Conservation (phyloP, 2,113 vertebrate species). For the Nannobrachium achirus region DNA sequence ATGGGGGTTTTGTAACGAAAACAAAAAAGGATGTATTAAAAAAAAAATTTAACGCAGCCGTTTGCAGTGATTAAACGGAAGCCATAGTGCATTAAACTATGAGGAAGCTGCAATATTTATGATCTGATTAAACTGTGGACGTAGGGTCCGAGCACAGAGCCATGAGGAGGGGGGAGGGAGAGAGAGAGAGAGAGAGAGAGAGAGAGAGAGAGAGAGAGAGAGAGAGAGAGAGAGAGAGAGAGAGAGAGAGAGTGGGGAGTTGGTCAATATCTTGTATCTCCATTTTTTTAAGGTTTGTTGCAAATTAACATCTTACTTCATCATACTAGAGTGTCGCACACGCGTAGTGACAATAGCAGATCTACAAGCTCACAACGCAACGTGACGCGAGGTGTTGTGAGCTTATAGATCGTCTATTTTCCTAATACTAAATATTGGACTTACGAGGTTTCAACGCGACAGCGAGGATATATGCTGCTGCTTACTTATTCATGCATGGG, state of each 20-base stretch:
- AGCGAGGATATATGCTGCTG: slow-evolving; percentile 6
- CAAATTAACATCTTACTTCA: no score
- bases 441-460: no score
- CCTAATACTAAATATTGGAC: no score
- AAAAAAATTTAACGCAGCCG: slow-evolving; percentile 11
- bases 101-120: slow-evolving; percentile 69
- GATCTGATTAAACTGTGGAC: slow-evolving; percentile 67
- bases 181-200: not conserved
- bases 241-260: no score
- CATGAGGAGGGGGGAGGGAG: slow-evolving; percentile 10
- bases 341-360: no score
- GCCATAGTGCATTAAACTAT: slow-evolving; percentile 64
- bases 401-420: no score
- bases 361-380: no score
- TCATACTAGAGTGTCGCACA: no score
- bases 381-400: no score
- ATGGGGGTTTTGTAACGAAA: slow-evolving; percentile 11
- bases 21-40: slow-evolving; percentile 20
- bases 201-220: no score
- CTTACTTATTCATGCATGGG: slow-evolving; percentile 71
- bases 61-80: slow-evolving; percentile 48
- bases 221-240: not conserved
- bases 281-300: no score
- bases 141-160: slow-evolving; percentile 32
- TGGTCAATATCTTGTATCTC: no score